Evolutionary conservation across 2,113 vertebrate genomes (phyloP).

Genomic region (Macroglossus sobrinus): DNA sequence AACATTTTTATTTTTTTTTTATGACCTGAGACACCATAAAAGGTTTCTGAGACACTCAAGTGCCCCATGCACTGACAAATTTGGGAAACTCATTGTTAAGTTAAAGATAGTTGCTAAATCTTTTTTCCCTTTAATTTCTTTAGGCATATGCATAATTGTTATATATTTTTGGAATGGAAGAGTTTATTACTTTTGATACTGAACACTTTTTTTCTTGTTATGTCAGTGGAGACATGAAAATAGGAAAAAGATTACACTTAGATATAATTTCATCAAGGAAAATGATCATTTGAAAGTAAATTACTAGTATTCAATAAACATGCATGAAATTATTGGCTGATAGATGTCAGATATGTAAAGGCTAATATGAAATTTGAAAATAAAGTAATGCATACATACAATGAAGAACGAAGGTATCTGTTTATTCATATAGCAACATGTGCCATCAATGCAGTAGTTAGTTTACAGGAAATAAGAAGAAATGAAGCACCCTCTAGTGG

Average conservation of each 20-base stretch:
- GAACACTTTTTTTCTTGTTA: not conserved
- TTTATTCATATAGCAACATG: not conserved
- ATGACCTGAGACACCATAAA: not conserved
- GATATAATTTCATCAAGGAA: not conserved
- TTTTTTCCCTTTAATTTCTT: not conserved
- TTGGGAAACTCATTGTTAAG: not conserved
- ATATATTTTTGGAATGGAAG: not conserved
- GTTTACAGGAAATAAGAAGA: constrained; percentile 56
- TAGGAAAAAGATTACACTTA: not conserved
- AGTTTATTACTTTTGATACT: not conserved
- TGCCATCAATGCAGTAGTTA: not conserved
- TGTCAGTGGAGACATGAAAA: not conserved
- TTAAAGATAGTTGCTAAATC: not conserved
- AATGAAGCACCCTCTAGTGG: constrained; percentile 69
- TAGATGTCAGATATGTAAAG: not conserved
- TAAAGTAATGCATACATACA: not conserved
- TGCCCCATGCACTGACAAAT: not conserved
- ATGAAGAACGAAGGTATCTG: not conserved
- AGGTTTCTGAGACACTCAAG: not conserved
- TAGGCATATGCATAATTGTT: not conserved
- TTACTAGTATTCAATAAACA: not conserved
- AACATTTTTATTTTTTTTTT: not conserved
- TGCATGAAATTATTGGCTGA: not conserved
- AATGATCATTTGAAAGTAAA: constrained; percentile 9
- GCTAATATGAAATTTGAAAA: not conserved